Conservation (phyloP, 2,888 invertebrate genomes). For the Orthosia gracilis region DNA sequence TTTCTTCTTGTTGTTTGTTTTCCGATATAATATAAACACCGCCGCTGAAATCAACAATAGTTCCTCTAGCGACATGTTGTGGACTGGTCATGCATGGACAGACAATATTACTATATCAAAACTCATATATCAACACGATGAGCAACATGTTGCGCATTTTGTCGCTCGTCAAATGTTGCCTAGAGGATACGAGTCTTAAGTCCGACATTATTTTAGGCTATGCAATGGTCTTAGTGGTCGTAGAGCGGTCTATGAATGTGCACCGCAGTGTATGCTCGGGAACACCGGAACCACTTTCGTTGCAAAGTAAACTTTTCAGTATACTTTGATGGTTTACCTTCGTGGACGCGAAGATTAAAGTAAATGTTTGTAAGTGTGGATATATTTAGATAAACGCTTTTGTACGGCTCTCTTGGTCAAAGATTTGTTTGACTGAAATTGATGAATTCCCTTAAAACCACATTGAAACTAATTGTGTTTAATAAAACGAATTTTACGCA, state of each 20-base stretch:
- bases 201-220: conserved; percentile 55
- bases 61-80: too few relatives aligned
- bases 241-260: conserved; percentile 24
- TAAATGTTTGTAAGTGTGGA: conserved; percentile 33
- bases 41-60: too few relatives aligned
- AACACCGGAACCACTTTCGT: conserved; percentile 71
- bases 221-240: neutral
- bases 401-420: neutral
- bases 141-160: too few relatives aligned
- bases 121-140: too few relatives aligned
- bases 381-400: conserved; percentile 35
- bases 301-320: conserved; percentile 65
- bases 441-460: neutral
- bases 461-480: neutral
- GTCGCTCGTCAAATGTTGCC: too few relatives aligned
- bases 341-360: conserved; percentile 54
- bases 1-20: too few relatives aligned
- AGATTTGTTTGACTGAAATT: neutral
- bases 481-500: neutral
- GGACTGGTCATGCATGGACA: too few relatives aligned
- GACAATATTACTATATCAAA: too few relatives aligned
- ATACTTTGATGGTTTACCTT: conserved; percentile 61
- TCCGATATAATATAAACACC: too few relatives aligned
- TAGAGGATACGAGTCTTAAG: neutral
- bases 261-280: conserved; percentile 19